Conservation (phyloP, 1,140 invertebrate species). For the Pristionchus pacificus region DNA sequence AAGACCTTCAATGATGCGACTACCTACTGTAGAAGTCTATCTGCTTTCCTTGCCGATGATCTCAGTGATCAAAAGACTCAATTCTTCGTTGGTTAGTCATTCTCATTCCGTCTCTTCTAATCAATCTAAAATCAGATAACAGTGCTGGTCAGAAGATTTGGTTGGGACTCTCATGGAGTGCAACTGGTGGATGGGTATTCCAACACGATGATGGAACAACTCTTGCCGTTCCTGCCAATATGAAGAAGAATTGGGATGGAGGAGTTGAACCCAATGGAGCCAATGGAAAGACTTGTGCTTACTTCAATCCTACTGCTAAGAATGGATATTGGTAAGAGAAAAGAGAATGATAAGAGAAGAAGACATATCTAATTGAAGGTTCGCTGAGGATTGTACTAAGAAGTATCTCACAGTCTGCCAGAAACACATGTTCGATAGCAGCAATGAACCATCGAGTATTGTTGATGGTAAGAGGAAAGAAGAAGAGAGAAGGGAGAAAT, state of each 20-base stretch:
- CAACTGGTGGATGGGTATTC: slow-evolving; percentile 9
- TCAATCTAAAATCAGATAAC: not conserved
- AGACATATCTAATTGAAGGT: slow-evolving; percentile 11
- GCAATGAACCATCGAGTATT: slow-evolving; percentile 11
- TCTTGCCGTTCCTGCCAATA: slow-evolving; percentile 13
- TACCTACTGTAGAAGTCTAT: slow-evolving; percentile 15
- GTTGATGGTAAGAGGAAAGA: slow-evolving; percentile 7
- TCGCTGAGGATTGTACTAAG: slow-evolving; percentile 12
- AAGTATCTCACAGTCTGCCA: slow-evolving; percentile 27
- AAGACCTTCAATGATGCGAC: slow-evolving; percentile 19
- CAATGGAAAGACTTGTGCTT: slow-evolving; percentile 22
- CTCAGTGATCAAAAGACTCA: slow-evolving; percentile 14
- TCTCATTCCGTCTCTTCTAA: not conserved
- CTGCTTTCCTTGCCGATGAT: slow-evolving; percentile 36
- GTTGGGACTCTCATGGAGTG: not conserved
- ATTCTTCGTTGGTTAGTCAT: not conserved
- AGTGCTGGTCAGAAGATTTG: not conserved
- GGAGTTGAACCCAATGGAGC: slow-evolving; percentile 1
- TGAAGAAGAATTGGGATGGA: slow-evolving; percentile 23
- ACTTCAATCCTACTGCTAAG: not conserved
- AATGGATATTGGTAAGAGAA: slow-evolving; percentile 13
- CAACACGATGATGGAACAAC: slow-evolving; percentile 5
- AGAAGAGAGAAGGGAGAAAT: slow-evolving; percentile 5
- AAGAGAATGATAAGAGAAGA: not conserved
- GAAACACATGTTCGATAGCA: slow-evolving; percentile 29